Evolutionary conservation across 2,888 invertebrate species (phyloP).

Genomic region (Pandemis cinnamomeana): DNA sequence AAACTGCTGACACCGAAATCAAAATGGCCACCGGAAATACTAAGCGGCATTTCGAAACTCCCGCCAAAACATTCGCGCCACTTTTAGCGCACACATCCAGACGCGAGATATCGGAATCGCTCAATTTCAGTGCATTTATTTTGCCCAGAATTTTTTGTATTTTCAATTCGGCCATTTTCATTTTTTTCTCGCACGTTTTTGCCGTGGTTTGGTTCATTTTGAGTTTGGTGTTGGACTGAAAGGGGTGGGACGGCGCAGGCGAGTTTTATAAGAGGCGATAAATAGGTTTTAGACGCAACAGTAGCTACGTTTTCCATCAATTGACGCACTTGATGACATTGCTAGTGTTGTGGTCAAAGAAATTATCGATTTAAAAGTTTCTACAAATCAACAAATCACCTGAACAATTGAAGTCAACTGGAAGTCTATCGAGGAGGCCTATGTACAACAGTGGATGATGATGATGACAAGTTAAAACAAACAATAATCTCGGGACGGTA

Average conservation of each 20-base stretch:
- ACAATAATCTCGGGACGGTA: no score
- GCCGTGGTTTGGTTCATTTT: slow-evolving; percentile 58
- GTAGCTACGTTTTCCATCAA: slow-evolving; percentile 36
- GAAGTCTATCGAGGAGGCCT: no score
- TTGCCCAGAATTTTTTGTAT: slow-evolving; percentile 68
- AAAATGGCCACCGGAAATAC: slow-evolving; percentile 43
- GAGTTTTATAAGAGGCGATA: slow-evolving; percentile 56
- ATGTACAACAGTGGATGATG: no score
- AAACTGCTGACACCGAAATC: slow-evolving; percentile 45
- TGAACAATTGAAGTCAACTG: no score
- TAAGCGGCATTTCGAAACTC: slow-evolving; percentile 35
- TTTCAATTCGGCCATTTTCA: slow-evolving; percentile 70
- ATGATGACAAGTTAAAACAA: no score
- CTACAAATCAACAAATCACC: not conserved
- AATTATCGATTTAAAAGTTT: not conserved
- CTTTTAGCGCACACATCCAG: slow-evolving; percentile 52
- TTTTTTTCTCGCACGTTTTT: slow-evolving; percentile 67
- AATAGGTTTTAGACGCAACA: slow-evolving; percentile 50
- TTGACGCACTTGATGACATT: slow-evolving; percentile 26
- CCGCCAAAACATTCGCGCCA: slow-evolving; percentile 10
- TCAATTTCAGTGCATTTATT: slow-evolving; percentile 66
- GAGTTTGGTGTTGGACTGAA: slow-evolving; percentile 50
- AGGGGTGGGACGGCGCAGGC: slow-evolving; percentile 44
- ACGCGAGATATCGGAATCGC: slow-evolving; percentile 56
- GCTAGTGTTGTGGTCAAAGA: slow-evolving; percentile 3